Evolutionary conservation across 2,888 invertebrate genomes (phyloP).

Genomic region (Cryptus armator): DNA sequence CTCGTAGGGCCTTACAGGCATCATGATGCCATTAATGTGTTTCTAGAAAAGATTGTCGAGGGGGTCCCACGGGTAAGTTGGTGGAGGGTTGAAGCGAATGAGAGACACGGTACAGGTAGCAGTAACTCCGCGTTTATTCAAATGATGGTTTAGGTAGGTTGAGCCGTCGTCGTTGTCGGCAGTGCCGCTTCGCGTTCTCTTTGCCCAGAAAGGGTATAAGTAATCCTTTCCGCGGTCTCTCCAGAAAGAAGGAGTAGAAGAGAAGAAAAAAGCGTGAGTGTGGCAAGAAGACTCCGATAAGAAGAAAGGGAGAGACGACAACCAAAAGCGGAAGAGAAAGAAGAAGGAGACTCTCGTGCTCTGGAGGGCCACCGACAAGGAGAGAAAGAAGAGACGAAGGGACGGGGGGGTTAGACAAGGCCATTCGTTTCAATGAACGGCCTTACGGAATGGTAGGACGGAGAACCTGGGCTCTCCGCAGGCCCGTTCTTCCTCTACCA

Average conservation of each 20-base stretch:
- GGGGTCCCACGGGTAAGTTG: slow-evolving; percentile 24
- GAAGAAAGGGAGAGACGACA: slow-evolving; percentile 69
- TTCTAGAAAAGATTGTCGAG: slow-evolving; percentile 38
- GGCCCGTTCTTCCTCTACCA: slow-evolving; percentile 66
- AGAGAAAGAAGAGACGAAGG: slow-evolving; percentile 40
- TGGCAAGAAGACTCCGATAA: slow-evolving; percentile 63
- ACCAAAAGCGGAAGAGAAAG: slow-evolving; percentile 68
- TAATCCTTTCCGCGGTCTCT: slow-evolving; percentile 75
- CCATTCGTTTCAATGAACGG: slow-evolving; percentile 84
- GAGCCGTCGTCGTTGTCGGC: slow-evolving; percentile 71
- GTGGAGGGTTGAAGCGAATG: slow-evolving; percentile 36
- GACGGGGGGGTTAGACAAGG: slow-evolving; percentile 75
- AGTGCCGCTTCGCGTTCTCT: slow-evolving; percentile 72
- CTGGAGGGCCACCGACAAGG: slow-evolving; percentile 54
- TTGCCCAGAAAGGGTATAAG: slow-evolving; percentile 75
- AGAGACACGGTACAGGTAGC: slow-evolving; percentile 65
- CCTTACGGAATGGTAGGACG: slow-evolving; percentile 74
- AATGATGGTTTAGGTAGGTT: slow-evolving; percentile 83
- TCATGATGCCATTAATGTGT: slow-evolving; percentile 46
- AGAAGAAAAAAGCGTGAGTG: slow-evolving; percentile 65
- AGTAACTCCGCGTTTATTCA: slow-evolving; percentile 83
- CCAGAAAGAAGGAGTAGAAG: slow-evolving; percentile 66
- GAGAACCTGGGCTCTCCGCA: slow-evolving; percentile 55
- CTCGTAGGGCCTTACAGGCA: slow-evolving; percentile 29
- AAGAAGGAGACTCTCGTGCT: slow-evolving; percentile 52